These are phyloP conservation scores for Virgularia gustaviana DNA, from an alignment of 92 coral and sea anemone species.

Conservation along the genomic window DNA sequence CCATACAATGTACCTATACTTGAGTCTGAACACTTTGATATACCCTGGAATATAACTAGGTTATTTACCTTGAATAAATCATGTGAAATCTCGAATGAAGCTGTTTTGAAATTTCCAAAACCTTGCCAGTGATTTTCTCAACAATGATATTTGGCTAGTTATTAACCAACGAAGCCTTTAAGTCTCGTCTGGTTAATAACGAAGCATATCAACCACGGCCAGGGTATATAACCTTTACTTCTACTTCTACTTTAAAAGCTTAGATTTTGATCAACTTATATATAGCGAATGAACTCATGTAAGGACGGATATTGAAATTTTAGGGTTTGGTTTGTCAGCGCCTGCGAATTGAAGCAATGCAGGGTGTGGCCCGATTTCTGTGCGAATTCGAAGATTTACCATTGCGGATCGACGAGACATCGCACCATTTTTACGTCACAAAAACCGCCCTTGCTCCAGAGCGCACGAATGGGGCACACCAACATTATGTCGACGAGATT, in stretches of 20 bases:
- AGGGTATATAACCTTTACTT: neutral
- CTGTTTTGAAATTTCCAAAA: too few relatives aligned
- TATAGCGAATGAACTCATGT: neutral
- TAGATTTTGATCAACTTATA: neutral
- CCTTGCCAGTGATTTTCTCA: too few relatives aligned
- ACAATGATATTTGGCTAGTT: too few relatives aligned
- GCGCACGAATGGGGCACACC: neutral
- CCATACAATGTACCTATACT: too few relatives aligned
- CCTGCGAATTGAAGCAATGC: constrained; percentile 19
- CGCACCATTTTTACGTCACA: constrained; percentile 2
- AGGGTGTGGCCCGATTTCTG: neutral
- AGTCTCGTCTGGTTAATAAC: too few relatives aligned
- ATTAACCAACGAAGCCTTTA: too few relatives aligned
- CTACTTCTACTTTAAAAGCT: neutral
- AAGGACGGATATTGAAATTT: neutral
- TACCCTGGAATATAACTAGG: too few relatives aligned
- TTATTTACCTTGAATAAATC: too few relatives aligned
- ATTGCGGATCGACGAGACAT: neutral
- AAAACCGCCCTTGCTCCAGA: neutral
- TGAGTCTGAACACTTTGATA: too few relatives aligned
- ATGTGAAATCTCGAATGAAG: too few relatives aligned
- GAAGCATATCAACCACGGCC: too few relatives aligned
- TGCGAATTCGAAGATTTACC: constrained; percentile 39
- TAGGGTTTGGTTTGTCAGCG: constrained; percentile 4
- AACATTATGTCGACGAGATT: constrained; percentile 15